Conservation (phyloP, 30 jellyfish, hydroid and myxozoan species). For the Aurelia aurita region DNA sequence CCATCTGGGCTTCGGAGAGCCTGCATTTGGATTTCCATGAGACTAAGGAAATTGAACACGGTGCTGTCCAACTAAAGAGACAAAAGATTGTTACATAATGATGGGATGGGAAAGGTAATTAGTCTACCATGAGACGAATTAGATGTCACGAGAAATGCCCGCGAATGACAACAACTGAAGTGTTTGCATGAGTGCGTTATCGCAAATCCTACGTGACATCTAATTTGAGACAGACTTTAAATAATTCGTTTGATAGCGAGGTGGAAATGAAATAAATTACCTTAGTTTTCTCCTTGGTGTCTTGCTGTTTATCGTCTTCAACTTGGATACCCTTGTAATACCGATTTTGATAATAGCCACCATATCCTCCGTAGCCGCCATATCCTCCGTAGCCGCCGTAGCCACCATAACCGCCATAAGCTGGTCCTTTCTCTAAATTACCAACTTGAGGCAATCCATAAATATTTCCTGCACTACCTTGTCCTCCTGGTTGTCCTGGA, state of each 20-base stretch:
- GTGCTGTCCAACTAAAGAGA: too few relatives aligned
- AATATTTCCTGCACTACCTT: constrained; percentile 12
- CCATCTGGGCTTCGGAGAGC: constrained; percentile 85
- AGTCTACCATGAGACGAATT: too few relatives aligned
- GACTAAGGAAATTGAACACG: constrained; percentile 64
- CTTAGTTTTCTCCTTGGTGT: constrained; percentile 17
- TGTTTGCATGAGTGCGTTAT: too few relatives aligned
- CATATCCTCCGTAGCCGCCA: constrained; percentile 54
- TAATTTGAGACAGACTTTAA: too few relatives aligned
- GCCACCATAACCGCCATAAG: constrained; percentile 60
- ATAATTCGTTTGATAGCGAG: too few relatives aligned
- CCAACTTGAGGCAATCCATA: constrained; percentile 41
- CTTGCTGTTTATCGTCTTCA: constrained; percentile 3
- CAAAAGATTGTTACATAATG: too few relatives aligned
- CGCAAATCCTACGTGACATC: too few relatives aligned
- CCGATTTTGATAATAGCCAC: constrained; percentile 41
- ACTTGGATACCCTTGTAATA: constrained; percentile 55
- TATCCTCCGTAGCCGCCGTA: constrained; percentile 19
- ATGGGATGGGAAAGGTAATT: too few relatives aligned
- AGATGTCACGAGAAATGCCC: too few relatives aligned
- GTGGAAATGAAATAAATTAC: neutral
- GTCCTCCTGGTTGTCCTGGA: constrained; percentile 73
- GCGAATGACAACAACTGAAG: too few relatives aligned
- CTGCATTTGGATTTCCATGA: constrained; percentile 69
- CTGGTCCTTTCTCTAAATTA: constrained; percentile 73